A percentile compares a stretch with the other conserved stretches of the same genome.
Conservation (phyloP, 2,797 vertebrate genomes). For the Neostethus bicornis region DNA sequence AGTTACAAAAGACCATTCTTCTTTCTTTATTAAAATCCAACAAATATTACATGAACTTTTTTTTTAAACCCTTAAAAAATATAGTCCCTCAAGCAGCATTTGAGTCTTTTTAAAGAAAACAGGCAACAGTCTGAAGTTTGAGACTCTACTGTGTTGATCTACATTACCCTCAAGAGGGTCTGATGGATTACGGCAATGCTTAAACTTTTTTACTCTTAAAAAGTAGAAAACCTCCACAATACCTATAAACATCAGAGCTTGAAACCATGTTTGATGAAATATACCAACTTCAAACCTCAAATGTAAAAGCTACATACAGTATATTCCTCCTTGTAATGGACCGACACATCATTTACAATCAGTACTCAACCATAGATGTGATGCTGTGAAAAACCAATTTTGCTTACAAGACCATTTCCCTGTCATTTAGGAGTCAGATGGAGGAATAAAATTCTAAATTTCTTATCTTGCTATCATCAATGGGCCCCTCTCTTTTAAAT, state of each 20-base stretch:
- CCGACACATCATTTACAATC: not conserved
- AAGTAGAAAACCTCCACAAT: not conserved
- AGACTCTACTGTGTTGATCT: not conserved
- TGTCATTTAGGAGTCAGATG: conserved; percentile 24
- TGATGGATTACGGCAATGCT: not conserved
- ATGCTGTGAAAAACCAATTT: not conserved
- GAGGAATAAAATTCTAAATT: conserved; percentile 40
- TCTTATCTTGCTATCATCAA: conserved; percentile 15
- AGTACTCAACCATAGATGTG: not conserved
- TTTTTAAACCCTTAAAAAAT: no score
- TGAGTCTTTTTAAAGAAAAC: not conserved
- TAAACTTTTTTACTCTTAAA: not conserved
- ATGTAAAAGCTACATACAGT: no score
- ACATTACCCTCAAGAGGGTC: not conserved
- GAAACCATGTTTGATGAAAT: not conserved
- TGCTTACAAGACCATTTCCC: conserved; percentile 3
- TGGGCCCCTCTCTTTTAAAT: conserved; percentile 17
- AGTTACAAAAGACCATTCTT: no score
- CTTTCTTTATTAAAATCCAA: no score
- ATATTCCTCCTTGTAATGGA: no score
- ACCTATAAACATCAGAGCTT: not conserved
- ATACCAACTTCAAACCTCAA: not conserved
- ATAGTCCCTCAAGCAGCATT: not conserved
- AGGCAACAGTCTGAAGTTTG: not conserved
- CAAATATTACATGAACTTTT: no score